Evolutionary conservation across 2,797 vertebrate species (phyloP), one percentile per base, ranked within the genome.

Genomic region (Buceros bicornis): DNA sequence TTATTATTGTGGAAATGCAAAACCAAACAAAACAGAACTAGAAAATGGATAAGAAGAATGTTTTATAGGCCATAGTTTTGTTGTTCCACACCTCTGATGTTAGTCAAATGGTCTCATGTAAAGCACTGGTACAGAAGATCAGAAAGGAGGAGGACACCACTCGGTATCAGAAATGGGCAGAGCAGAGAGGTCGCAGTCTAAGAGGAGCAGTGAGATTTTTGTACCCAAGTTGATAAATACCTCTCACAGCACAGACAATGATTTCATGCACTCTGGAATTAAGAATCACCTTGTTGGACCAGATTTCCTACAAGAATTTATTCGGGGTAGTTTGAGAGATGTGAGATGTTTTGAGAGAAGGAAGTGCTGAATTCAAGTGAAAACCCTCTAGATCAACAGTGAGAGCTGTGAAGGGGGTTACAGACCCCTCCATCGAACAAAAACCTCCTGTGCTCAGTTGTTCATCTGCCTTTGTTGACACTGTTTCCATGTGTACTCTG

Each of bases 181-280:
- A 72, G 51, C 29, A 40, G 71, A 89, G 76, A 77, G 72, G 54
- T 56, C 87, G 84, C 24, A 48, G 25, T 77, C 10, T 42, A 84
- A 74, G 65, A 62, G 43, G 18, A 50, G 14, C 3, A 51, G 42
- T 33, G 54, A 73, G 57, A 29, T 82, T 74, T 86, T 78, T 85
- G 37, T 45, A 76, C 57, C 33, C 4, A 66, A 66, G 33, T 11
- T 65, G 51, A 28, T 48, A 61, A 84, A 64, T 42, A 35, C 28
- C 28, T 86, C 35, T 87, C 10, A 20, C 42, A 65, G 57, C 64
- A 78, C 61, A 69, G 70, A 29, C 5, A 6, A 24, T 57, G 83
- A 76, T 94, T 96, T 95, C 85, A 14, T 69, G 88, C 50, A 51
- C 43, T 74, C 33, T 84, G 71, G 80, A 72, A 17, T 81, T 83